Conservation (phyloP, 2,888 invertebrate genomes). For the Cantharis nigra region DNA sequence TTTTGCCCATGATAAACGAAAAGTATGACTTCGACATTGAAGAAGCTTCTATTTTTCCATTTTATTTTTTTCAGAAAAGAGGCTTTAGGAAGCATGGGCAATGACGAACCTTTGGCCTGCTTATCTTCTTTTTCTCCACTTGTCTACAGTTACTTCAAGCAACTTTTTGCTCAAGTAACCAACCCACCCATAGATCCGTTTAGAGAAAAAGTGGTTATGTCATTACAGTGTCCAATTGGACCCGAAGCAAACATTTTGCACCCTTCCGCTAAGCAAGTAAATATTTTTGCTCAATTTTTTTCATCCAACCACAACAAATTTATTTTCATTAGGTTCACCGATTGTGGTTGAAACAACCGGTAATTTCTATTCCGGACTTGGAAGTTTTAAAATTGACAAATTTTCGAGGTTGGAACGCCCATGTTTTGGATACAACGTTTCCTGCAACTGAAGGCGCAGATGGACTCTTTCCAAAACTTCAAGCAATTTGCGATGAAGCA, state of each 20-base stretch:
- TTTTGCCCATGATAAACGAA: slow-evolving; percentile 95
- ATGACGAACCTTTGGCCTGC: slow-evolving; percentile 97
- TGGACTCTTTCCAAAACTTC: slow-evolving; percentile 80
- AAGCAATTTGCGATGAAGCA: slow-evolving; percentile 80
- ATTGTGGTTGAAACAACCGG: slow-evolving; percentile 91
- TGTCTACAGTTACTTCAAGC: slow-evolving; percentile 97
- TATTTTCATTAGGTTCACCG: slow-evolving; percentile 65
- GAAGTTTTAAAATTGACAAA: slow-evolving; percentile 82
- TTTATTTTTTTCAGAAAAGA: slow-evolving; percentile 76
- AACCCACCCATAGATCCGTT: slow-evolving; percentile 99
- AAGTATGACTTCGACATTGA: slow-evolving; percentile 47
- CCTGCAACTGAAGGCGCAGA: slow-evolving; percentile 72
- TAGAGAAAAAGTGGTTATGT: slow-evolving; percentile 98
- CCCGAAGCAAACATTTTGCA: slow-evolving; percentile 94
- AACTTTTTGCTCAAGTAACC: slow-evolving; percentile 98
- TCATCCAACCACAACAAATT: neutral
- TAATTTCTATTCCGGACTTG: slow-evolving; percentile 88
- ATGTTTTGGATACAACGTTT: slow-evolving; percentile 84
- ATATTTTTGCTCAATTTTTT: neutral
- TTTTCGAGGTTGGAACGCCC: slow-evolving; percentile 87
- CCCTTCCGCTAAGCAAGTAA: slow-evolving; percentile 79
- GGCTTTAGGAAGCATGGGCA: slow-evolving; percentile 98
- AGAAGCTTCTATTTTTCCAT: neutral
- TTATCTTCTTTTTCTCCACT: slow-evolving; percentile 94
- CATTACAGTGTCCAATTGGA: slow-evolving; percentile 94